Evolutionary conservation across 2,888 invertebrate genomes (phyloP).

Genomic region (Papilio protenor): DNA sequence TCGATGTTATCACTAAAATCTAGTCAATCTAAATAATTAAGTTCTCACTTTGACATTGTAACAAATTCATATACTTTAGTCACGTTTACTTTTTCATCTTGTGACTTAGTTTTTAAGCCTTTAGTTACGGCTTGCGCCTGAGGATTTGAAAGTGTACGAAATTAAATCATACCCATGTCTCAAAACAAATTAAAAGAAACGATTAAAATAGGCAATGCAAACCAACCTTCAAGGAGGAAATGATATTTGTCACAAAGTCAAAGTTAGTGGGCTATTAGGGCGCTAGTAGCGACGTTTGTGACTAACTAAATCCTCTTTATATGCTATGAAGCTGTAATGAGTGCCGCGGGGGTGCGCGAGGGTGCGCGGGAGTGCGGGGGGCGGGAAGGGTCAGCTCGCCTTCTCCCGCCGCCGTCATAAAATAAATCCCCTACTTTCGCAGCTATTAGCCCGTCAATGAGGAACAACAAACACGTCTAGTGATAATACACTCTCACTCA

Average conservation of each 20-base stretch:
- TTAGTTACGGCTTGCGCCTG: too few relatives aligned
- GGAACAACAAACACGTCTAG: neutral
- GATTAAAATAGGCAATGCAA: neutral
- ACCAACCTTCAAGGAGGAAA: neutral
- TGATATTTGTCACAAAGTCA: constrained; percentile 17
- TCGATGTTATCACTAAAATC: neutral
- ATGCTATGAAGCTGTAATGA: constrained; percentile 23
- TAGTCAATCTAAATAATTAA: neutral
- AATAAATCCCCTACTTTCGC: constrained; percentile 21
- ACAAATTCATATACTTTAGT: neutral
- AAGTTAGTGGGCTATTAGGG: constrained; percentile 13
- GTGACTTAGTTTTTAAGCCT: too few relatives aligned
- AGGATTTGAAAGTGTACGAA: neutral
- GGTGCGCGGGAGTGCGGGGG: neutral
- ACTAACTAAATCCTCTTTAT: constrained; percentile 25
- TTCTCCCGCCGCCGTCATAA: constrained; percentile 11
- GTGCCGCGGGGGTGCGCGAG: neutral
- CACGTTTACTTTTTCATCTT: neutral
- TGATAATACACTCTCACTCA: neutral
- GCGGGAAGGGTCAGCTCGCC: neutral
- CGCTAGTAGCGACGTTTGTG: constrained; percentile 22
- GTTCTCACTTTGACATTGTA: neutral
- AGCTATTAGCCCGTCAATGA: constrained; percentile 17
- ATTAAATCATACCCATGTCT: neutral
- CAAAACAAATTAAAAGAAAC: neutral